Evolutionary conservation across 2,888 invertebrate genomes (phyloP), one percentile per base, ranked within the genome.

Genomic region (Luffia ferchaultella): DNA sequence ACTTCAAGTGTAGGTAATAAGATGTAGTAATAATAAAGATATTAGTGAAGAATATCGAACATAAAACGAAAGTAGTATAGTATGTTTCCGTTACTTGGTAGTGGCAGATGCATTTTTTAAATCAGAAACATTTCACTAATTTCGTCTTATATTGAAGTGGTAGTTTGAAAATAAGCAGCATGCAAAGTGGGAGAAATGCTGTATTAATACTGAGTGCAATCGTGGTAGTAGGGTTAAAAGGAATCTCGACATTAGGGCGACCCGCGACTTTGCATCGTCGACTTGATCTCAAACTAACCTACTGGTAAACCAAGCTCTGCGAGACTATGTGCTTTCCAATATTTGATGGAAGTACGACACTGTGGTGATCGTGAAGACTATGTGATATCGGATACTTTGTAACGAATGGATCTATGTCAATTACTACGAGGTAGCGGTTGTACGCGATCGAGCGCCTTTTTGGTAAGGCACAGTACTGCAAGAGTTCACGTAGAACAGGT

Each of bases 221-320:
- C 70, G 73, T 76, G 68, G 52, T 45, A 46, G 65, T 75, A 70
- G 74, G 72, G 69, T 68, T 70, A 67, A 62, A 73, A 68, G 69
- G 72, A 48, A 68, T 63, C 66, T 30, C 46, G 73, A 73, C 69
- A 69, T 48, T 74, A 19, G 63, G 65, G 67, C 62, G 65, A 68
- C 67, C 73, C 76, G 68, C 73, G 73, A 70, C 70, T 69, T 72
- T 68, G 68, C 67, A 69, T 61, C 51, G 18, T 42, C 67, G 5
- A 68, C 71, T 70, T 70, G 73, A 76, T 73, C 74, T 75, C 68
- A 74, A 73, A 68, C 80, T 82, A 79, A 71, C 82, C 79, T 78
- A 75, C 78, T 65, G 67, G 61, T 77, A 64, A 78, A 79, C 69
- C 73, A 80, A 82, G 82, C 83, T 78, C 68, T 65, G 70, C 73